A percentile compares a stretch with the other conserved stretches of the same genome.
Evolutionary conservation across 2,113 vertebrate genomes (phyloP).

Genomic region (Daubentonia madagascariensis): DNA sequence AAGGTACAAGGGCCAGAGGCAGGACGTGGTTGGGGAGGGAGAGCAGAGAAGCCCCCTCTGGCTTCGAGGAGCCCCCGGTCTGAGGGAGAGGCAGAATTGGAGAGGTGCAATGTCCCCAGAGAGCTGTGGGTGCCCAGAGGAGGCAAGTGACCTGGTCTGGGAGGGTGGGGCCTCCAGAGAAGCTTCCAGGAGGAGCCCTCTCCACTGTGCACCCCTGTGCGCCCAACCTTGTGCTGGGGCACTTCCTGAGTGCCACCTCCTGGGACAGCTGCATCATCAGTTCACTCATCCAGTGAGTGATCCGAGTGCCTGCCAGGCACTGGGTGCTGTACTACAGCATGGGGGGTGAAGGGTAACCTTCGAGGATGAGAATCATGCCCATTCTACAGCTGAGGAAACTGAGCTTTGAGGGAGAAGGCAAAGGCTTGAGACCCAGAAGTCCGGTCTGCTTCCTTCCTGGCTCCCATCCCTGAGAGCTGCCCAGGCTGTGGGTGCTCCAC

Average conservation of each 20-base stretch:
- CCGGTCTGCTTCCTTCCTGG: neutral
- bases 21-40: neutral
- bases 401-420: neutral
- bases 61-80: neutral
- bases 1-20: accelerated
- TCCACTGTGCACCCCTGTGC: neutral
- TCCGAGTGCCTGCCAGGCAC: neutral
- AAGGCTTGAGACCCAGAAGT: neutral
- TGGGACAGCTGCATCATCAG: accelerated
- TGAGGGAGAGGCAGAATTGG: neutral
- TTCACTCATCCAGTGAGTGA: neutral
- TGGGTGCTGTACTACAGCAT: too few relatives aligned
- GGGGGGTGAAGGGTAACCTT: neutral
- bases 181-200: neutral
- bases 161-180: neutral
- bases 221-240: neutral
- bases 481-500: too few relatives aligned
- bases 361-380: accelerated
- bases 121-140: neutral
- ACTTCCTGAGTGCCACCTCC: accelerated
- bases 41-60: neutral
- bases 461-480: neutral
- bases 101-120: neutral
- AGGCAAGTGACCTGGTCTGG: neutral
- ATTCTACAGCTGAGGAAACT: neutral